Evolutionary conservation across 1,140 invertebrate genomes (phyloP).

Genomic region (Panagrolaimus sp.): DNA sequence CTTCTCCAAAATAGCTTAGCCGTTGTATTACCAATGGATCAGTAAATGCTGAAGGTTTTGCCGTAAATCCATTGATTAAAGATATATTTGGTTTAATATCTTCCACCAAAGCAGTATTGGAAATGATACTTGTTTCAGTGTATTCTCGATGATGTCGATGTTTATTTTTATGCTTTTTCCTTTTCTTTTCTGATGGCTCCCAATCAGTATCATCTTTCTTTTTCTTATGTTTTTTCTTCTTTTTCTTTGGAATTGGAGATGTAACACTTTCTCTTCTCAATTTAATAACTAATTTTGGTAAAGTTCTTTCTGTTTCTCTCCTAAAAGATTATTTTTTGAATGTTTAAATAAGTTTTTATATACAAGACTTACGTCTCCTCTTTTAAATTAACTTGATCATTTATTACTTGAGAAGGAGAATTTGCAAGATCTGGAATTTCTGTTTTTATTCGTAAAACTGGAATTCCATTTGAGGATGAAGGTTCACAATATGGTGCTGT

Average conservation of each 20-base stretch:
- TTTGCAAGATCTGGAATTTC: neutral
- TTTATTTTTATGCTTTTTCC: neutral
- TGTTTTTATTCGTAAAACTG: neutral
- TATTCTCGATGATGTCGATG: neutral
- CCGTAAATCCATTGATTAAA: no score
- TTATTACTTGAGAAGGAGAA: no score
- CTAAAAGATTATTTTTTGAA: neutral
- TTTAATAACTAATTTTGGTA: constrained; percentile 3
- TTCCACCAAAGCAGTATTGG: no score
- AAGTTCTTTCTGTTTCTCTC: neutral
- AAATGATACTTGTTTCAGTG: no score
- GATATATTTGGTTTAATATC: no score
- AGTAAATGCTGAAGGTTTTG: no score
- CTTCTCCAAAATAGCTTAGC: no score
- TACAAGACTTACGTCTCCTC: neutral
- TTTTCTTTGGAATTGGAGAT: neutral
- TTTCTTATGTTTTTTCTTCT: constrained; percentile 13
- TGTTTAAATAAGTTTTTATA: neutral
- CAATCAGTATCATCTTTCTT: neutral
- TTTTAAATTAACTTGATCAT: neutral
- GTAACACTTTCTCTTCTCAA: neutral
- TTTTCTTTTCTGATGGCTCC: constrained; percentile 6
- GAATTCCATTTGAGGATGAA: neutral
- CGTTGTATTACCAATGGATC: no score
- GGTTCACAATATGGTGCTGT: neutral